phyloP scores from a whole-genome alignment of 92 coral and sea anemone genomes.

The Siderastrea siderea region DNA sequence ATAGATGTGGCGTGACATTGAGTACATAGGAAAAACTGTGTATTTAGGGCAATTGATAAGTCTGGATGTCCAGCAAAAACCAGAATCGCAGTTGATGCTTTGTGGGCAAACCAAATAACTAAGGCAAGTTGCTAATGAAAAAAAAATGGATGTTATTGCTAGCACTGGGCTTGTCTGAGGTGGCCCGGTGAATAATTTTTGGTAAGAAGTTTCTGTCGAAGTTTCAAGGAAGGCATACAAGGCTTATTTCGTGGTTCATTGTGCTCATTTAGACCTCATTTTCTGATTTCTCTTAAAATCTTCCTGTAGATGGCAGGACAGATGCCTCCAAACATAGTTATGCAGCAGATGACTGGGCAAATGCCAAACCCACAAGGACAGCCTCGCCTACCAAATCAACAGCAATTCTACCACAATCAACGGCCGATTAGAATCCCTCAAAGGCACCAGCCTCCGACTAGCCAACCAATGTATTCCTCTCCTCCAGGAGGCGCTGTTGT shows the following conservation, averaged over 20 bases:
- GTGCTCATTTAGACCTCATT: background rate
- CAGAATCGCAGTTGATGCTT: too few relatives aligned
- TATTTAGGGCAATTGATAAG: too few relatives aligned
- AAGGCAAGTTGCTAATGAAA: too few relatives aligned
- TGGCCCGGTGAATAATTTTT: too few relatives aligned
- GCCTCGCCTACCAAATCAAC: slow-evolving; percentile 58
- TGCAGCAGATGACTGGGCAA: slow-evolving; percentile 24
- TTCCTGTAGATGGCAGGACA: slow-evolving; percentile 9
- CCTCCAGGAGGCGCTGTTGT: slow-evolving; percentile 78
- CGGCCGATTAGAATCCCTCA: slow-evolving; percentile 67
- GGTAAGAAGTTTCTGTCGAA: too few relatives aligned
- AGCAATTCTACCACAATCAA: slow-evolving; percentile 17
- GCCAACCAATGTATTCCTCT: slow-evolving; percentile 80
- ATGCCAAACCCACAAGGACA: slow-evolving; percentile 66
- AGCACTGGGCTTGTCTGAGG: too few relatives aligned
- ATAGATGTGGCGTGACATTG: too few relatives aligned
- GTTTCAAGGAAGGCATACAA: background rate
- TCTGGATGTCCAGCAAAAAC: too few relatives aligned
- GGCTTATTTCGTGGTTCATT: background rate
- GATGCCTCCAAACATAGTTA: slow-evolving; percentile 45
- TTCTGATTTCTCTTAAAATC: background rate
- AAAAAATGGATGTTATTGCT: too few relatives aligned
- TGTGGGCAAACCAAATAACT: too few relatives aligned
- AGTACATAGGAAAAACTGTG: too few relatives aligned
- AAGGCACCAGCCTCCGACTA: slow-evolving; percentile 57